Base-by-base conservation (phyloP, 2,797 vertebrate species). In the Leuciscus waleckii region DNA sequence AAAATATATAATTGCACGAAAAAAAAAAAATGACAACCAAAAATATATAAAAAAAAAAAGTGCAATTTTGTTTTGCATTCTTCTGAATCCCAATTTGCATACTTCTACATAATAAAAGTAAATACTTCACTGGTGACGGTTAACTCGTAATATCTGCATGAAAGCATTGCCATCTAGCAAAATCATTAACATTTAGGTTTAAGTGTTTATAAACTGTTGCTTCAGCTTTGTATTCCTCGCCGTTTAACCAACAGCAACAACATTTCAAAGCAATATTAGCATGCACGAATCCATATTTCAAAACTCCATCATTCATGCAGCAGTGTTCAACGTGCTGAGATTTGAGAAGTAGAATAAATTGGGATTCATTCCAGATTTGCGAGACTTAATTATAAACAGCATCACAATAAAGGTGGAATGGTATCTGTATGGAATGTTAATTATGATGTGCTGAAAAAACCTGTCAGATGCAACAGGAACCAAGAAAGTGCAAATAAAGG, bases 401-500 rank as follows among this genome's bases (percentile, higher is more conserved):
- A 7, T 69, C 23, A n/a, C 21, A 54, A 69, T 7, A 51, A 23
- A 32, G 56, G 23, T 29, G 46, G 35, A 56, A 56, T 21, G 68
- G 23, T 32, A 43, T 13, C 10, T 58, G 3, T 5, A n/a, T 35
- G 81, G 68, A 82, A 73, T 61, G 68, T 56, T 29, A 23, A 26
- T 10, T 46, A 37, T 9, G 17, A 35, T 69, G 23, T 32, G 58
- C n/a, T 61, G 2, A 56, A 14, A 68, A 11, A 68, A 79, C 0
- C 6, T 37, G 32, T 80, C 39, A 67, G 29, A 68, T 68, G 29
- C 26, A 5, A 26, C 23, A 54, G 65, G 46, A 67, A 80, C 11
- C 1, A n/a, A 68, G 61, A 67, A 65, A 54, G 79, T 68, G 29
- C 79, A 69, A 26, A 81, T 37, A 67, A 68, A 49, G 19, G 19